Base-by-base conservation (phyloP, 37 sponge, comb jelly and placozoan genomes). In the Halichondria panicea region DNA sequence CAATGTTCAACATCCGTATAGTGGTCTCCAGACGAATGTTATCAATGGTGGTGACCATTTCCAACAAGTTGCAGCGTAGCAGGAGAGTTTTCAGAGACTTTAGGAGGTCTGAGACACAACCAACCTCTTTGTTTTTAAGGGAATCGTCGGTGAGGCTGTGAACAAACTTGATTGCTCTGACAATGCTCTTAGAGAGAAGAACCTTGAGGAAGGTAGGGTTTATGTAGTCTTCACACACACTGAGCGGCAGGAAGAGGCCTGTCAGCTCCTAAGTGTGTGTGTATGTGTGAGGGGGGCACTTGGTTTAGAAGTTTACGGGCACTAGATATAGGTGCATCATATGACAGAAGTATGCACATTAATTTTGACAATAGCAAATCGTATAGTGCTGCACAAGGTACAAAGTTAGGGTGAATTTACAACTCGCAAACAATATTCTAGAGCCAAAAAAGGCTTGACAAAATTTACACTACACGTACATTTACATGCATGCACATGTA, bases 1-100 rank as follows among this genome's bases (percentile, higher is more conserved):
- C 83, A 22, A 85, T 94, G 63, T 95, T 86, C 7, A 95, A 71
- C 95, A 95, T 95, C 31, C 88, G 58, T 19, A 87, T 50, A 5
- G 93, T 91, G 25, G 73, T 87, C 54, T 80, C 76, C 45, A 97
- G 72, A 0, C 99, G 62, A 37, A 97, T 60, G 0, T 74, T 57
- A 67, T 97, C 95, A 36, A 95, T 67, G 15, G 55, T 62, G 43
- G 68, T 31, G 0, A 77, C 72, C 18, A 71, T 28, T 22, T 85
- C 89, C 36, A 74, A 53, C 25, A 78, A 44, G 41, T 78, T 77
- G 54, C 87, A 76, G 30, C 81, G 75, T 6, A 81, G 31, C 6
- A 78, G 53, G 8, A 95, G 63, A 6, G 78, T 80, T 81, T 95
- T 95, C 7, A 95, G 56, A 6, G 90, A 64, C 31, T 86, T 81